A percentile compares a stretch with the other conserved stretches of the same genome.
These are phyloP conservation scores for Drosophila pectinifera DNA, from an alignment of 1,140 invertebrate genomes.

Conservation along the genomic window DNA sequence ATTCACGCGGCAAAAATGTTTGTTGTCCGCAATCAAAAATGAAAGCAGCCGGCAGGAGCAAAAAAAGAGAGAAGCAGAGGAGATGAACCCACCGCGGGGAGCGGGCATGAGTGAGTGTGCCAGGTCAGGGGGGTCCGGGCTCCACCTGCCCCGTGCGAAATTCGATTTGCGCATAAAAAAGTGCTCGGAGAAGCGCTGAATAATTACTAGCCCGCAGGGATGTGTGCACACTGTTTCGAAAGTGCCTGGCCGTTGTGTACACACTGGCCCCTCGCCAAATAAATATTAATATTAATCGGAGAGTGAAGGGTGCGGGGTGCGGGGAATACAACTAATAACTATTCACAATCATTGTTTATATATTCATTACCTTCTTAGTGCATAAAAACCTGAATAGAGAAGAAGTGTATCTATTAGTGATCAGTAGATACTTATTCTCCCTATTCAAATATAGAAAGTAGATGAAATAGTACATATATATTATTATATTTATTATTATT, in stretches of 20 bases:
- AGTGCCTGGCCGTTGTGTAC: slow-evolving; percentile 1
- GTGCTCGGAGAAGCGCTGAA: neutral
- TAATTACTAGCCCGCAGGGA: slow-evolving; percentile 14
- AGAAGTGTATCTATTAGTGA: too few relatives aligned
- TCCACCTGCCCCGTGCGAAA: slow-evolving; percentile 10
- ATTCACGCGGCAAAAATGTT: slow-evolving; percentile 38
- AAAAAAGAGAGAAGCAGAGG: slow-evolving; percentile 8
- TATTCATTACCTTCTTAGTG: too few relatives aligned
- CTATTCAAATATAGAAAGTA: too few relatives aligned
- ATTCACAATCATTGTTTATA: neutral
- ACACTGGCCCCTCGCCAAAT: neutral
- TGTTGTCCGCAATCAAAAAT: slow-evolving; percentile 47
- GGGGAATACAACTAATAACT: neutral
- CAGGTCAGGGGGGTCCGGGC: slow-evolving; percentile 10
- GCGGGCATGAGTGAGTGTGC: neutral
- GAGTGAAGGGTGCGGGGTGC: neutral
- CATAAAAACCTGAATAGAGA: too few relatives aligned
- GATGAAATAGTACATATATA: too few relatives aligned
- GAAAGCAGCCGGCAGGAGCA: slow-evolving; percentile 5
- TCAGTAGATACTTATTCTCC: too few relatives aligned
- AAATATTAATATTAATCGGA: slow-evolving; percentile 3
- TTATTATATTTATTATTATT: too few relatives aligned
- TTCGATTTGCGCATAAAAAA: slow-evolving; percentile 11
- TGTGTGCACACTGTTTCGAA: slow-evolving; percentile 18
- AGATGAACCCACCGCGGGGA: neutral